These are phyloP conservation scores for Himalopsyche japonica DNA, from an alignment of 2,888 invertebrate species.

Conservation along the genomic window DNA sequence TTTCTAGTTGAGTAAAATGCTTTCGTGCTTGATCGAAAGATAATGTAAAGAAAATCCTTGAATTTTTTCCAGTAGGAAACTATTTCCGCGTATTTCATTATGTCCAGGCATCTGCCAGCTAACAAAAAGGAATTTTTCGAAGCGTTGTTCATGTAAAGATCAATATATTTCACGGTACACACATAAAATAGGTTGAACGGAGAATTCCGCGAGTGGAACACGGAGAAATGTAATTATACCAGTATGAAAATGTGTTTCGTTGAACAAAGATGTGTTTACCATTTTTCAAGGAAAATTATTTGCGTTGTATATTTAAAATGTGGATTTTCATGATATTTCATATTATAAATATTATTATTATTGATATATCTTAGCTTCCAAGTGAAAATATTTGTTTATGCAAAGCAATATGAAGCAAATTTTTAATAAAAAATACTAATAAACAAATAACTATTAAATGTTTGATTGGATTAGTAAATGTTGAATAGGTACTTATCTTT, in stretches of 20 bases:
- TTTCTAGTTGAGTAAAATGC: neutral
- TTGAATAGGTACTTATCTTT: too few species aligned
- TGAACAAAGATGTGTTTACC: too few species aligned
- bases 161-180: neutral
- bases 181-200: neutral
- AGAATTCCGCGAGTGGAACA: neutral
- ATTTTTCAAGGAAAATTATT: too few species aligned
- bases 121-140: neutral
- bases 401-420: too few species aligned
- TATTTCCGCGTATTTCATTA: neutral
- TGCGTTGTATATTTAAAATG: too few species aligned
- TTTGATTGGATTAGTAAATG: too few species aligned
- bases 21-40: neutral
- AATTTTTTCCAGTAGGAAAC: neutral
- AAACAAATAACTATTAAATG: too few species aligned
- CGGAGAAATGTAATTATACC: neutral
- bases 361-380: too few species aligned
- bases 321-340: too few species aligned
- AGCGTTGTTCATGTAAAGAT: neutral
- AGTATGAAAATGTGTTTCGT: neutral
- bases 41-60: neutral
- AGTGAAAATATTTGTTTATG: too few species aligned
- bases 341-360: too few species aligned
- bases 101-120: neutral
- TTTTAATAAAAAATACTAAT: too few species aligned